These are phyloP conservation scores for Rhabdomys dilectus DNA, from an alignment of 2,113 vertebrate genomes.

Conservation along the genomic window DNA sequence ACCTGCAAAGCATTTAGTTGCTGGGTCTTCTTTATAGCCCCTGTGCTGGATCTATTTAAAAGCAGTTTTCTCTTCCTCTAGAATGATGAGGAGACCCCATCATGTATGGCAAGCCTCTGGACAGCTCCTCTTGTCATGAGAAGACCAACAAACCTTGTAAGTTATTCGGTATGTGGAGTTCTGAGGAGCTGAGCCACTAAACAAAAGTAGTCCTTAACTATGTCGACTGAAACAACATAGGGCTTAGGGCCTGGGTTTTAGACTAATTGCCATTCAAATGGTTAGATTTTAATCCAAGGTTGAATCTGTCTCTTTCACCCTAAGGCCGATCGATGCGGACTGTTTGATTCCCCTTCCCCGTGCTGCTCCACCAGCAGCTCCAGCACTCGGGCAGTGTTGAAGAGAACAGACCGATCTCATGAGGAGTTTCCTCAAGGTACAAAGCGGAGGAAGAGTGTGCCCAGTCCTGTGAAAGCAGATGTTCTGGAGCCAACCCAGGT, in stretches of 20 bases:
- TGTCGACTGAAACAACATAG: neutral
- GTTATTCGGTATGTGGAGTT: constrained; percentile 30
- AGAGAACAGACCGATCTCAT: constrained; percentile 89
- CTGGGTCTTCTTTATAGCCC: neutral
- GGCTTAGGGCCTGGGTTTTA: neutral
- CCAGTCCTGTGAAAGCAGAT: constrained; percentile 10
- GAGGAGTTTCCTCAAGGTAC: constrained; percentile 90
- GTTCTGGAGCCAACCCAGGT: constrained; percentile 61
- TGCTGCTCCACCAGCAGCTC: constrained; percentile 72
- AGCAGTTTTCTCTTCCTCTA: constrained; percentile 67
- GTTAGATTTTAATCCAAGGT: constrained; percentile 6
- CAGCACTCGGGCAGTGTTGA: constrained; percentile 82
- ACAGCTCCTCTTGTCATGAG: constrained; percentile 93
- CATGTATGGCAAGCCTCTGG: constrained; percentile 93
- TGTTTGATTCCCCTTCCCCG: constrained; percentile 88
- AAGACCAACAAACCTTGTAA: constrained; percentile 77
- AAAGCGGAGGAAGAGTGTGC: constrained; percentile 91
- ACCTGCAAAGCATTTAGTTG: neutral
- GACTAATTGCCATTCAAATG: neutral
- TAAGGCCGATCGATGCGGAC: constrained; percentile 71
- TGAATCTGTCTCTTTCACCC: neutral
- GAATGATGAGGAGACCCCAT: constrained; percentile 89
- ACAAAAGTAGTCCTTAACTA: neutral
- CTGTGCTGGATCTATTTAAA: neutral
- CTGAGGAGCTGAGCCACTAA: neutral